phyloP scores from a whole-genome alignment of 2,113 vertebrate species.

The Bungarus multicinctus region DNA sequence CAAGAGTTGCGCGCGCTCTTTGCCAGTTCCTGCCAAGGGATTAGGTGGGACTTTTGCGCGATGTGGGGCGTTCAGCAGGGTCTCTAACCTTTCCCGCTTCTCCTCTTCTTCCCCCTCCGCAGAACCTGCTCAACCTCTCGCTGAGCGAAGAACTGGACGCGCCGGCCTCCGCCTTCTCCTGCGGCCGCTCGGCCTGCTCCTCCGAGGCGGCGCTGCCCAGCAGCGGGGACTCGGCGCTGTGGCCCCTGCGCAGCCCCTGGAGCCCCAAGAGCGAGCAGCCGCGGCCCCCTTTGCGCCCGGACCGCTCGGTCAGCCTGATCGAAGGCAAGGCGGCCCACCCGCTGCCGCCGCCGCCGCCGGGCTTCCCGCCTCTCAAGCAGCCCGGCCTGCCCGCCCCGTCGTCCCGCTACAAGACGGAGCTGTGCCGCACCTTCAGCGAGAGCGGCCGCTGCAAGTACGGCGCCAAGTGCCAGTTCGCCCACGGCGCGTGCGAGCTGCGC shows the following conservation, averaged over 20 bases:
- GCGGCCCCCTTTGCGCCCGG: constrained; percentile 59
- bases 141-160: constrained; percentile 53
- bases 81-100: too few relatives aligned
- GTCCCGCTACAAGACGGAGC: constrained; percentile 89
- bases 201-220: constrained; percentile 43
- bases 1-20: too few relatives aligned
- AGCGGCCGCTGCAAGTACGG: constrained; percentile 86
- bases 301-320: constrained; percentile 78
- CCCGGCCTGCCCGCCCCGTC: constrained; percentile 69
- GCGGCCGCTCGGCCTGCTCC: constrained; percentile 74
- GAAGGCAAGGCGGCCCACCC: constrained; percentile 69
- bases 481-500: constrained; percentile 80
- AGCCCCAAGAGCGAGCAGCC: constrained; percentile 24
- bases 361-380: constrained; percentile 74
- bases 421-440: constrained; percentile 87
- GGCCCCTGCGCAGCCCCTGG: constrained; percentile 70
- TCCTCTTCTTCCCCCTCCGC: constrained; percentile 15
- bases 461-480: constrained; percentile 89
- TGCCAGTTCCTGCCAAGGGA: background rate
- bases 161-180: constrained; percentile 65
- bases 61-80: background rate
- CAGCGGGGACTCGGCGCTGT: constrained; percentile 50
- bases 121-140: constrained; percentile 72
- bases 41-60: too few relatives aligned
- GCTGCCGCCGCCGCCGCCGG: constrained; percentile 71